Conservation (phyloP, 2,888 invertebrate species). For the Busseola fusca region DNA sequence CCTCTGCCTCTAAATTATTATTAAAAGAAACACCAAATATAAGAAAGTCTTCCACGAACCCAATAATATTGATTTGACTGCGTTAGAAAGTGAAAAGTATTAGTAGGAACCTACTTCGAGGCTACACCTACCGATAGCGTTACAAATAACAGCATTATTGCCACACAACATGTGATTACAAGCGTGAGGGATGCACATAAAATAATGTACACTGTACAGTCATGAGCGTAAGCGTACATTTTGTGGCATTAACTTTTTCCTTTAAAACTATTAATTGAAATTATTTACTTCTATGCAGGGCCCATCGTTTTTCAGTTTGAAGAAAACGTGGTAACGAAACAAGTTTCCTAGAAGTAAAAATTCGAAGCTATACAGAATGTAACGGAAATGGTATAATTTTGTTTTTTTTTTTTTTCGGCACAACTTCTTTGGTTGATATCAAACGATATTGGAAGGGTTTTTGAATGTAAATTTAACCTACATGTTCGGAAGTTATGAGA, state of each 20-base stretch:
- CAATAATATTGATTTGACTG: neutral
- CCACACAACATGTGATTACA: slow-evolving; percentile 40
- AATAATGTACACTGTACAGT: slow-evolving; percentile 28
- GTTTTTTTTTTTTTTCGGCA: too few species aligned
- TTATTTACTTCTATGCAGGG: too few species aligned
- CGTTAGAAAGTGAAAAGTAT: neutral
- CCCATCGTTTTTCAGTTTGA: too few species aligned
- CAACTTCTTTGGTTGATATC: too few species aligned
- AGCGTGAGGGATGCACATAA: slow-evolving; percentile 54
- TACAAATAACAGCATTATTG: slow-evolving; percentile 21
- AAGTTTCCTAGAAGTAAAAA: too few species aligned
- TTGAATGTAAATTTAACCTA: too few species aligned
- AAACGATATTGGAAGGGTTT: too few species aligned
- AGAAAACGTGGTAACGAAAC: too few species aligned
- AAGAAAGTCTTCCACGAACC: neutral
- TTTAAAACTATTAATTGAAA: too few species aligned
- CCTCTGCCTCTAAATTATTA: neutral
- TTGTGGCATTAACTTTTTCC: neutral
- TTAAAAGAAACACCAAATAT: neutral
- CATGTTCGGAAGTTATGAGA: too few species aligned
- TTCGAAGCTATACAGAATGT: too few species aligned
- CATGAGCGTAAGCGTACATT: neutral
- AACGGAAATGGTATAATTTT: too few species aligned
- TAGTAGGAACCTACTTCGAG: neutral
- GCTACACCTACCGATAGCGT: neutral